A percentile compares a stretch with the other conserved stretches of the same genome.
phyloP scores from a whole-genome alignment of 1,140 invertebrate genomes.

The Oncopodura yosiiana region DNA sequence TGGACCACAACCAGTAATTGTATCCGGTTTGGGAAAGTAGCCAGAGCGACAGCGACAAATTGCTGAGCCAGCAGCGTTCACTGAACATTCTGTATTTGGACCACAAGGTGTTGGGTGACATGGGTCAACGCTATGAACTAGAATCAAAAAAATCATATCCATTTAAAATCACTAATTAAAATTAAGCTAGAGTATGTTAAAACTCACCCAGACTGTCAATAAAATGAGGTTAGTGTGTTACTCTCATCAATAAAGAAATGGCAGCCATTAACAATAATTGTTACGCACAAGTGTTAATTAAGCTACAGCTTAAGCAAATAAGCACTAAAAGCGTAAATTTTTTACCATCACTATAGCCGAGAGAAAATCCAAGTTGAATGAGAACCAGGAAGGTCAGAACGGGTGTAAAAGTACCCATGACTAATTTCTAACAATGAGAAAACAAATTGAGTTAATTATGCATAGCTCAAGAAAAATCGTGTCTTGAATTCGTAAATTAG shows the following conservation, averaged over 20 bases:
- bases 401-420: neutral
- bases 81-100: constrained; percentile 43
- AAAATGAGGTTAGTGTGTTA: neutral
- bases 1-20: constrained; percentile 40
- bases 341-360: neutral
- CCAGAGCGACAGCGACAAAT: constrained; percentile 37
- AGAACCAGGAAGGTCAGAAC: neutral
- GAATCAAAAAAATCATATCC: constrained; percentile 33
- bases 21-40: constrained; percentile 39
- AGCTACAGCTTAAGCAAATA: no score
- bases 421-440: neutral
- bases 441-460: neutral
- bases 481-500: neutral
- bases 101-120: constrained; percentile 71
- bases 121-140: constrained; percentile 65
- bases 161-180: neutral
- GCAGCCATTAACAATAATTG: no score
- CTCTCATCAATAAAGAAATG: no score
- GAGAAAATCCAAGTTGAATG: neutral
- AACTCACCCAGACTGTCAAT: no score
- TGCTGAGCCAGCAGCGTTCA: constrained; percentile 33
- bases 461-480: neutral
- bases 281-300: no score
- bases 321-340: no score
- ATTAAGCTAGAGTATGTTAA: no score